Percentiles rank a stretch among this genome's conserved stretches.
These are phyloP conservation scores for Heliothis peltigera DNA, from an alignment of 2,888 invertebrate genomes.

Conservation along the genomic window DNA sequence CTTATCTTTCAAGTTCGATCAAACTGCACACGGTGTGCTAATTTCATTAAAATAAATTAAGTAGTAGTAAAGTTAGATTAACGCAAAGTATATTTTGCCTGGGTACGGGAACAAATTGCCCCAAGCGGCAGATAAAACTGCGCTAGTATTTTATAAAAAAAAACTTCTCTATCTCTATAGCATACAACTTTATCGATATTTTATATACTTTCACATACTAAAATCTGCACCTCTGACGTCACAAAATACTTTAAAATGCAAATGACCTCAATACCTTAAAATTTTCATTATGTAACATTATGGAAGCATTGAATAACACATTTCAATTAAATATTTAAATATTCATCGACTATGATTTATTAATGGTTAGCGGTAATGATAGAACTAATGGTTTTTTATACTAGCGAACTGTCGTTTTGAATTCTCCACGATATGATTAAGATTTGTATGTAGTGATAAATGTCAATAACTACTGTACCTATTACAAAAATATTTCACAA, in stretches of 20 bases:
- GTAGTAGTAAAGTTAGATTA: too few relatives aligned
- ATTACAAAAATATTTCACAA: neutral
- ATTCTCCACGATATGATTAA: too few relatives aligned
- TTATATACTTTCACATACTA: slow-evolving; percentile 25
- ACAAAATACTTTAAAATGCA: slow-evolving; percentile 4
- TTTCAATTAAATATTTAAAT: slow-evolving; percentile 6
- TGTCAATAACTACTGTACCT: neutral
- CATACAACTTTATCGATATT: neutral
- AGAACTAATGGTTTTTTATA: neutral
- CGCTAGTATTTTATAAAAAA: too few relatives aligned
- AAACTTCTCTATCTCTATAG: neutral
- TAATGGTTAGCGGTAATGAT: neutral
- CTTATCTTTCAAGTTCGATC: too few relatives aligned
- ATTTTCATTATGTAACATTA: slow-evolving; percentile 19
- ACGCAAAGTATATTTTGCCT: too few relatives aligned
- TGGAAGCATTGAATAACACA: slow-evolving; percentile 24
- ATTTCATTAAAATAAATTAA: too few relatives aligned
- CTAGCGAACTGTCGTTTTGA: too few relatives aligned
- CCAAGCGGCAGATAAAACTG: too few relatives aligned
- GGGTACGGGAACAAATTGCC: too few relatives aligned
- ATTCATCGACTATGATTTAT: slow-evolving; percentile 12
- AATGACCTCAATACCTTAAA: slow-evolving; percentile 26
- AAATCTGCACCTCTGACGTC: slow-evolving; percentile 12
- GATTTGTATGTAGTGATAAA: neutral
- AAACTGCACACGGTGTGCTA: too few relatives aligned